Evolutionary conservation across 2,888 invertebrate species (phyloP), one percentile per base, ranked within the genome.

Genomic region (Apoda limacodes): DNA sequence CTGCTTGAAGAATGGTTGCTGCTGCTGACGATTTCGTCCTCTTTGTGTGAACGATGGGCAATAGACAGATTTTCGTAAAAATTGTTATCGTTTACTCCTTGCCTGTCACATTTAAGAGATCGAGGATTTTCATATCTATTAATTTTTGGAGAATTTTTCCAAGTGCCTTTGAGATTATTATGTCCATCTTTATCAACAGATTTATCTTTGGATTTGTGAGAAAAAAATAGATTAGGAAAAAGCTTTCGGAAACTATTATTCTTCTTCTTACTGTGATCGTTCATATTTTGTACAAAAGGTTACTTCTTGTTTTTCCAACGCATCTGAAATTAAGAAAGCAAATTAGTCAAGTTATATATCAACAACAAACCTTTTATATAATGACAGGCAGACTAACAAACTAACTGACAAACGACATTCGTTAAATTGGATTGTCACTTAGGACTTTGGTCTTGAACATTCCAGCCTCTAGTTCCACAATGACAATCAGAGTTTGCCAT

Each of bases 41-140:
- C 50, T 30, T 38, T 48, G 13, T 50, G 52, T 28, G 38, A 42
- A 37, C 23, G 40, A 15, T 46, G 50, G 14, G 45, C 34, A 25
- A 51, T 41, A 25, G 64, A 49, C 42, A 78, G 55, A 44, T 78
- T 78, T 62, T 78, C 78, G 43, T 78, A 78, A 45, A 75, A 67
- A 40, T 66, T 54, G 44, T 71, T 69, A 37, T 48, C 55, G 48
- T 55, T 56, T 33, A 43, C 45, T 17, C 45, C 38, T 9, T 26
- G 21, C n/a, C 38, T 40, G 43, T 53, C 39, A 26, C 32, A 43
- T 12, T 58, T 53, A 45, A 50, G 39, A 21, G 46, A 33, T 38
- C 60, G 62, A 32, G 70, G 69, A 45, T 56, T 65, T 37, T 70
- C 64, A 52, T 76, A 74, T 38, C 66, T 64, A 52, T 76, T 74